Base-by-base conservation (phyloP, 2,113 vertebrate species). In the Baryphthengus martii region DNA sequence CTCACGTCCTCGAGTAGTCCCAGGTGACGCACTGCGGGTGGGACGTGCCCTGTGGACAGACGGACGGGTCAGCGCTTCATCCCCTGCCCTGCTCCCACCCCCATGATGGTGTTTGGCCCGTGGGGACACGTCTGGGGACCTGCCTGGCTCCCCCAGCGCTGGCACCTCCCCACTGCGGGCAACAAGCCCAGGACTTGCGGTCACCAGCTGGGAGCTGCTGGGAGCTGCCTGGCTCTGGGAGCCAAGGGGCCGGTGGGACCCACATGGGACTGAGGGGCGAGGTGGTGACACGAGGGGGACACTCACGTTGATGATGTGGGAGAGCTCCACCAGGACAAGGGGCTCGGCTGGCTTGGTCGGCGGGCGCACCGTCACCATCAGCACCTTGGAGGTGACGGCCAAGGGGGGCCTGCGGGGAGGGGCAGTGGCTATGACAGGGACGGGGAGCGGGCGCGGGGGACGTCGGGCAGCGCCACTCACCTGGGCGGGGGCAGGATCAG, bases 1-100 rank as follows among this genome's bases (percentile, higher is more conserved):
- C 99, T 99, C 98, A 99, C 99, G 93, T 98, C 98, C 98, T 99
- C 55, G 98, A 97, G 95, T 99, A 99, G 97, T 99, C 99, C 99
- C 99, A 99, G 96, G 99, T 98, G 93, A 99, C 98, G 9, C 99
- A 99, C 91, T 98, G 99, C 62, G 99, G 98, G 94, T 99, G 98
- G 11, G 99, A 99, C 47, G 99, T 99, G 94, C 99, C 99, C 99
- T 99, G 96, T 3, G 44, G 84, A 94, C 73, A 96, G 88, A 94
- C 25, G 59, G 95, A 74, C 13, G 5, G 26, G 40, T 85, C 6
- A n/a, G 50, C 2, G 13, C 28, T 13, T 9, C 9, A 3, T 15
- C 13, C 44, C 37, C 63, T 3, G 17, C 65, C n/a, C n/a, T 6
- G 9, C 9, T 31, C 28, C 74, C 21, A 0, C 3, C 56, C 78